Evolutionary conservation across 1,140 invertebrate species (phyloP), one percentile per base, ranked within the genome.

Genomic region (Listronotus bonariensis): DNA sequence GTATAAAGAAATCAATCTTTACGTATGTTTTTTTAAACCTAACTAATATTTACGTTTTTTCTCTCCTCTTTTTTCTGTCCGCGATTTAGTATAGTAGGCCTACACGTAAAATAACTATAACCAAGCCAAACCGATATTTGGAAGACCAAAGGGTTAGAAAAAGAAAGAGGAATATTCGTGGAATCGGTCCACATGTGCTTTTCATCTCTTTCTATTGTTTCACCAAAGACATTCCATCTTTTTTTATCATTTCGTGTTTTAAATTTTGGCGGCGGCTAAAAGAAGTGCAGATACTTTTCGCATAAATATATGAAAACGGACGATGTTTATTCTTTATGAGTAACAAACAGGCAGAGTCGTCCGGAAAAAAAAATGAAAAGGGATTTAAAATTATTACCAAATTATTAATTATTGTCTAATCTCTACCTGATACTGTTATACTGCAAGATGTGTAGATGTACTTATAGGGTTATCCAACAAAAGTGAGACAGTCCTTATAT

Each of bases 321-420:
- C 43, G 9, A 17, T 46, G 43, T 26, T 46, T 46, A 46, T 46
- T 46, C 9, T 46, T 46, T 46, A 46, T 46, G 43, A 14, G 43
- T 46, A 36, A 36, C 34, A 12, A 36, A 36, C 7, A 9, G 1
- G 8, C 34, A 36, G 8, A 2, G 34, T 1, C 34, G 34, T 36
- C 8, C 34, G 34, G 7, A 36, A 36, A 12, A 36, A 36, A 36
- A 36, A 36, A 26, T 3, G 5, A 26, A 26, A 26, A 26, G 5
- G 20, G 20, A 26, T 26, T 26, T 26, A n/a, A n/a, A n/a, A n/a
- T n/a, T n/a, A n/a, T n/a, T n/a, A n/a, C n/a, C n/a, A n/a, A n/a
- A n/a, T n/a, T n/a, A n/a, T n/a, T n/a, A n/a, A n/a, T n/a, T n/a
- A n/a, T n/a, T n/a, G n/a, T n/a, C n/a, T n/a, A n/a, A n/a, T n/a